Conservation (phyloP, 2,797 vertebrate species). For the Sebastes steindachneri region DNA sequence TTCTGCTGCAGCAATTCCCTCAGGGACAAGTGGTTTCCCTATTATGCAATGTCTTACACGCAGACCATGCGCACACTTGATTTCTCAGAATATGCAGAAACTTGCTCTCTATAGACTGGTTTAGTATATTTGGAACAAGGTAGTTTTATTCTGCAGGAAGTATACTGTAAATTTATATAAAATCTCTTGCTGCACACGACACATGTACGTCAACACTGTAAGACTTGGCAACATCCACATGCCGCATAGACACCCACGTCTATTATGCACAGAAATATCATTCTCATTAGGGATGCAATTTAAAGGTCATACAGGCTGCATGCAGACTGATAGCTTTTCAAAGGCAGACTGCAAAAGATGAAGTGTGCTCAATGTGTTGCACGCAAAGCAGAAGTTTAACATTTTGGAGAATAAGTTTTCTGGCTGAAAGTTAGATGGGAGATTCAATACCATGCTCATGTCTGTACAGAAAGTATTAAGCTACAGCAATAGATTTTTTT, state of each 20-base stretch:
- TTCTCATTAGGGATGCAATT: neutral
- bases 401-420: neutral
- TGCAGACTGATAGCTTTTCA: neutral
- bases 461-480: neutral
- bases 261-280: neutral
- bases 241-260: neutral
- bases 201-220: neutral
- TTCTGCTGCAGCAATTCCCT: conserved; percentile 39
- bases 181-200: neutral
- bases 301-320: neutral
- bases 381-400: neutral
- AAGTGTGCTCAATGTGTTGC: neutral
- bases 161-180: neutral
- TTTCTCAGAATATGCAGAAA: conserved; percentile 16
- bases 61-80: neutral
- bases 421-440: neutral
- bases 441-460: neutral
- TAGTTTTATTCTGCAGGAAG: neutral
- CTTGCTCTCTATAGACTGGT: neutral
- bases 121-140: neutral
- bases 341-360: neutral
- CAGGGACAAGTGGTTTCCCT: conserved; percentile 25
- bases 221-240: neutral
- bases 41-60: conserved; percentile 22
- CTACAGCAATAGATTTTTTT: too few species aligned